Base-by-base conservation (phyloP, 2,888 invertebrate genomes). In the Dilophus febrilis region DNA sequence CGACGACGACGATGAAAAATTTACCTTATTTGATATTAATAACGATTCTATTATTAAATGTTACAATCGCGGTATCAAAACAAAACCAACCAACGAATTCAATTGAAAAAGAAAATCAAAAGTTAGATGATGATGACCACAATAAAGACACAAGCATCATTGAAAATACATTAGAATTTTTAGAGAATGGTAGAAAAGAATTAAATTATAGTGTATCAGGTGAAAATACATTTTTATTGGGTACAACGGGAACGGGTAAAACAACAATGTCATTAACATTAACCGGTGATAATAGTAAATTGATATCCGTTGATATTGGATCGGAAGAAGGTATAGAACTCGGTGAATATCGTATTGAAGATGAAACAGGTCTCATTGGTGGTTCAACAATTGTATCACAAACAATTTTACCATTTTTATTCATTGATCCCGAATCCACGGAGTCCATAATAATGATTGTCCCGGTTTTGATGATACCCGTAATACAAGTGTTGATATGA, bases 401-500 rank as follows among this genome's bases (percentile, higher is more conserved):
- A 13, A 42, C 42, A 3, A 35, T 16, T 8, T 17, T 36, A n/a
- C 42, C 42, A 7, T 32, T 36, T 6, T 2, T 32, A 18, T 26
- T 46, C 12, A n/a, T 39, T 13, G 41, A 44, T 13, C 6, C 4
- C 6, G 17, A 17, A 4, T 26, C n/a, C n/a, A 16, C 2, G 37
- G 33, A 2, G 29, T 35, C 2, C 36, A 32, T 10, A 42, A 39
- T 27, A 41, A 40, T 38, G 47, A 47, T 37, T 45, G 43, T 12
- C 47, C 47, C 19, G 47, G 47, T 11, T 47, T 46, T 29, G 40
- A 38, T 31, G 44, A 46, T 17, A 42, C 45, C 14, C 36, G 53
- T 38, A 42, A 38, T 8, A 51, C 47, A 6, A 46, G 47, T 19
- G 48, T 53, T 26, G 49, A 49, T 33, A 51, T 51, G 31, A 51